Evolutionary conservation across 2,113 vertebrate species (phyloP).

Genomic region (Lampris megalopsis): DNA sequence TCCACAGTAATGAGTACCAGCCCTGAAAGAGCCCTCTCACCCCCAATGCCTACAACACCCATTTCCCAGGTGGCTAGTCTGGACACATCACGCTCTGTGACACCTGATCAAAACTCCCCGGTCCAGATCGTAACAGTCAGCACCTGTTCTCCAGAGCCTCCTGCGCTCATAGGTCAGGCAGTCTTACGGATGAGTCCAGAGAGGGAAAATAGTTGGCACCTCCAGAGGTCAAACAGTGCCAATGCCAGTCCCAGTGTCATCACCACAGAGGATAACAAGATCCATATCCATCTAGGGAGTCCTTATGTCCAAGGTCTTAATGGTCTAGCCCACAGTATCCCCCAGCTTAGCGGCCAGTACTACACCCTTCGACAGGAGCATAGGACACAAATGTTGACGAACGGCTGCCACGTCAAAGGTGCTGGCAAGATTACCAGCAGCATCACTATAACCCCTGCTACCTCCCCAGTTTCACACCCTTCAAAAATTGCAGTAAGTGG

Average conservation of each 20-base stretch:
- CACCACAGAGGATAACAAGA: slow-evolving; percentile 98
- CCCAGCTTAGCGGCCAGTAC: slow-evolving; percentile 83
- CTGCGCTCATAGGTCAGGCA: slow-evolving; percentile 83
- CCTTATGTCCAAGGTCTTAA: slow-evolving; percentile 88
- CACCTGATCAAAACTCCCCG: slow-evolving; percentile 90
- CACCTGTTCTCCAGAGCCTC: slow-evolving; percentile 87
- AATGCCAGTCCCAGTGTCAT: slow-evolving; percentile 90
- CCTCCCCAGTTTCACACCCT: slow-evolving; percentile 88
- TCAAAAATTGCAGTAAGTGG: slow-evolving; percentile 96
- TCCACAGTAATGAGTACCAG: slow-evolving; percentile 83
- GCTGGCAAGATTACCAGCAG: slow-evolving; percentile 96
- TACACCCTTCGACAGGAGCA: slow-evolving; percentile 86
- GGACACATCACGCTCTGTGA: slow-evolving; percentile 87
- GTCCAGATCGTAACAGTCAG: slow-evolving; percentile 89
- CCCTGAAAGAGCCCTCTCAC: slow-evolving; percentile 83
- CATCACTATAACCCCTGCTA: slow-evolving; percentile 94
- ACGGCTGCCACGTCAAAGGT: slow-evolving; percentile 87
- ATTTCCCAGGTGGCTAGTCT: slow-evolving; percentile 85
- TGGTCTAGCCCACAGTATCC: slow-evolving; percentile 68
- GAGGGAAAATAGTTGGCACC: slow-evolving; percentile 88
- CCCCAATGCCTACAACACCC: slow-evolving; percentile 85
- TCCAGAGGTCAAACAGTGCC: slow-evolving; percentile 90
- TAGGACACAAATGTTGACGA: slow-evolving; percentile 88
- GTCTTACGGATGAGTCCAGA: slow-evolving; percentile 89
- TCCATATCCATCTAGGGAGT: slow-evolving; percentile 96